These are phyloP conservation scores for Onychorhynchus coronatus DNA, from an alignment of 2,113 vertebrate species.

Conservation along the genomic window DNA sequence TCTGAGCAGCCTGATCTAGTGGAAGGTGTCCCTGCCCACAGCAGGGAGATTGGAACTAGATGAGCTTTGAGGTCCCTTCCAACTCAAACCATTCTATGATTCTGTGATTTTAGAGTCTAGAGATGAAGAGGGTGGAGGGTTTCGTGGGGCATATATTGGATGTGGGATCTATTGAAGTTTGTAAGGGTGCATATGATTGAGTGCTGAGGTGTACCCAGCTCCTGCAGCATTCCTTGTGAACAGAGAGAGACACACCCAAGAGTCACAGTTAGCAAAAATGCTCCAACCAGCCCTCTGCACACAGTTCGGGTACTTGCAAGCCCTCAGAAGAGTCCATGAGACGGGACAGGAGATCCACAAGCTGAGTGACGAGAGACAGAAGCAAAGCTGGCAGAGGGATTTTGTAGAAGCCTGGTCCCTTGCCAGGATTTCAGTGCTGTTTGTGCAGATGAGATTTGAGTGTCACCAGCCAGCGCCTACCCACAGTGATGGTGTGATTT, in stretches of 20 bases:
- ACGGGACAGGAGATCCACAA: background rate
- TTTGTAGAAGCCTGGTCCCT: background rate
- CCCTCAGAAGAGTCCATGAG: background rate
- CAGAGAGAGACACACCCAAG: background rate
- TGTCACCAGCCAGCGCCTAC: background rate
- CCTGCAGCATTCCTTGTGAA: background rate
- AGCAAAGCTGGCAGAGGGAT: background rate
- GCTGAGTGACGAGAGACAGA: background rate
- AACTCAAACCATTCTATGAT: background rate
- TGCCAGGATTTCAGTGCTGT: background rate
- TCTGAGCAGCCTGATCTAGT: background rate
- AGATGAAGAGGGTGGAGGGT: background rate
- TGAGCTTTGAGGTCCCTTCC: background rate
- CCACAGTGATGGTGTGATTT: background rate
- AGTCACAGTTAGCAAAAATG: background rate
- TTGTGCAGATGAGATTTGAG: background rate
- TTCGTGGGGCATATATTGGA: background rate
- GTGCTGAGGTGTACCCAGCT: background rate
- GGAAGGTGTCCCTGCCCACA: background rate
- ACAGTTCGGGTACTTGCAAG: background rate
- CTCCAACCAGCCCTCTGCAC: background rate
- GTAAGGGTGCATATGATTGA: rapidly evolving
- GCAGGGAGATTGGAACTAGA: background rate
- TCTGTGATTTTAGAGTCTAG: background rate
- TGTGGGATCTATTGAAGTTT: background rate